Evolutionary conservation across 2,797 vertebrate species (phyloP).

Genomic region (Capromys pilorides): DNA sequence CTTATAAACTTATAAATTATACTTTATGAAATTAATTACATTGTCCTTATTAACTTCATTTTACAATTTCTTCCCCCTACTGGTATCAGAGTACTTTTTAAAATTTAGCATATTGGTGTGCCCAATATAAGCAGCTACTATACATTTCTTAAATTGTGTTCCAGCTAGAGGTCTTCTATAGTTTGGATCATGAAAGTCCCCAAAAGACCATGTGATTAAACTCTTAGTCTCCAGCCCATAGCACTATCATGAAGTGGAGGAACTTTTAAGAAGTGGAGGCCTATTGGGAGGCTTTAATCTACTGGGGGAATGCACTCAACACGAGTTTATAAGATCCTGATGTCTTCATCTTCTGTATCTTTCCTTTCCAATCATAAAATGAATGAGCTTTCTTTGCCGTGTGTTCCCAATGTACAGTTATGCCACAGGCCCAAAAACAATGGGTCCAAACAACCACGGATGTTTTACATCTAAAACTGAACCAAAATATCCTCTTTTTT

Average conservation of each 20-base stretch:
- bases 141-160: neutral
- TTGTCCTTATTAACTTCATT: conserved; percentile 35
- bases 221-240: neutral
- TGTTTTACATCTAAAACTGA: neutral
- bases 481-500: neutral
- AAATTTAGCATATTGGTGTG: neutral
- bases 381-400: neutral
- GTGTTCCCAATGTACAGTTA: neutral
- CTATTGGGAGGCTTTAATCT: neutral
- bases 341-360: neutral
- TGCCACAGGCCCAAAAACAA: neutral
- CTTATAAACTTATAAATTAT: neutral
- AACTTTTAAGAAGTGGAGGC: neutral
- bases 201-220: neutral
- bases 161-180: neutral
- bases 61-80: neutral
- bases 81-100: neutral
- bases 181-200: neutral
- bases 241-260: neutral
- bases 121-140: neutral
- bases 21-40: neutral
- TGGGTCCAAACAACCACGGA: neutral
- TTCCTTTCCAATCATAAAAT: neutral
- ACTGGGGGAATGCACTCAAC: neutral
- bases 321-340: neutral